These are phyloP conservation scores for Pseudomyrmex pallidus DNA, from an alignment of 1,140 invertebrate genomes.

Conservation along the genomic window DNA sequence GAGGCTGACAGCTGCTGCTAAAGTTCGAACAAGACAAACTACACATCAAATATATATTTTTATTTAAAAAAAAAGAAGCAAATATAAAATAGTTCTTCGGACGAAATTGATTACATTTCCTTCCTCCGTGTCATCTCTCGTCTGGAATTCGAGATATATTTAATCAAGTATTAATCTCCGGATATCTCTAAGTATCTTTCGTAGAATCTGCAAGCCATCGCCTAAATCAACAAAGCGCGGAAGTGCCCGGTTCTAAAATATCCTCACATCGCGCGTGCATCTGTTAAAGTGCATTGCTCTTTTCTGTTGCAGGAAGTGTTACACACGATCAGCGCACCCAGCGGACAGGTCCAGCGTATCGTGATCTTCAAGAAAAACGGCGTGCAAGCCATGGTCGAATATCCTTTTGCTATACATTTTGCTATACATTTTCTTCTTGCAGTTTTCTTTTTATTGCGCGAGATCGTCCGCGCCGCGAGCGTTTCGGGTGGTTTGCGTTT, in stretches of 20 bases:
- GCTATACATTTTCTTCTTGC: slow-evolving; percentile 73
- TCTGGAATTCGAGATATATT: neutral
- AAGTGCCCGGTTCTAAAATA: slow-evolving; percentile 30
- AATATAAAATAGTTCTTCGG: too few relatives aligned
- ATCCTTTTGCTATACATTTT: slow-evolving; percentile 91
- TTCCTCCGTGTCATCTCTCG: neutral
- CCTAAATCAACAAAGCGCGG: slow-evolving; percentile 34
- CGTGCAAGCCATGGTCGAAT: slow-evolving; percentile 99
- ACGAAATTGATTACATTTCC: too few relatives aligned
- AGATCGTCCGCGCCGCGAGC: neutral
- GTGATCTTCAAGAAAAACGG: slow-evolving; percentile 99
- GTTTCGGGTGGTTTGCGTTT: slow-evolving; percentile 14
- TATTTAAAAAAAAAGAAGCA: too few relatives aligned
- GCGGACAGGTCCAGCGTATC: slow-evolving; percentile 98
- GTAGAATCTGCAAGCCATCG: neutral
- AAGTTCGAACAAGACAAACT: neutral
- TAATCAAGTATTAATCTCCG: neutral
- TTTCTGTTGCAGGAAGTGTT: slow-evolving; percentile 96
- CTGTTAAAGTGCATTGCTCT: slow-evolving; percentile 55
- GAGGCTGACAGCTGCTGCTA: neutral
- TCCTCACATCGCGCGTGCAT: neutral
- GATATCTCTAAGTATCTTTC: neutral
- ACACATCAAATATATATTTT: too few relatives aligned
- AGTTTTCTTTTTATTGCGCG: too few relatives aligned
- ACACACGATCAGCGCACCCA: slow-evolving; percentile 97